Conservation (phyloP, 2,113 vertebrate genomes). For the Edolisoma coerulescens region DNA sequence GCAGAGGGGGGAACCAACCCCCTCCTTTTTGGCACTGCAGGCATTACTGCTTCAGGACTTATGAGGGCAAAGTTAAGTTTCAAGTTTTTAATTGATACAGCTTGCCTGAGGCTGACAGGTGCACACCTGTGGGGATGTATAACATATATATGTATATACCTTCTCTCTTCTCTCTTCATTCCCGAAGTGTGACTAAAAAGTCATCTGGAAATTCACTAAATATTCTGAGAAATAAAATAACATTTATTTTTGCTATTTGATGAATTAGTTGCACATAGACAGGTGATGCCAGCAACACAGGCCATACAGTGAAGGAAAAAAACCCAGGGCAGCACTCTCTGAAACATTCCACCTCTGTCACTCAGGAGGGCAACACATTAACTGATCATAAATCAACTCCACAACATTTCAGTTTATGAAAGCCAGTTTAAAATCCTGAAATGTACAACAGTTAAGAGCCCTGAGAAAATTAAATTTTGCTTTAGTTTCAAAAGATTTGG, state of each 20-base stretch:
- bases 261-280: background rate
- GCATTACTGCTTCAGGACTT: background rate
- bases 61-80: rapidly evolving
- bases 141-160: rapidly evolving
- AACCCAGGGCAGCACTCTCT: background rate
- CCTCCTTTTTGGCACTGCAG: background rate
- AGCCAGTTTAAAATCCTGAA: background rate
- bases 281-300: background rate
- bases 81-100: background rate
- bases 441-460: background rate
- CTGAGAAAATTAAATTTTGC: background rate
- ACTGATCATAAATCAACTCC: background rate
- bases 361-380: background rate
- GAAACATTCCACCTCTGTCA: background rate
- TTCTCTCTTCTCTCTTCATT: background rate
- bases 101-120: background rate
- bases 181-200: background rate
- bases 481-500: conserved; percentile 18
- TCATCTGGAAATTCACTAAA: background rate
- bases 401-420: background rate
- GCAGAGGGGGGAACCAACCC: background rate
- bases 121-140: background rate
- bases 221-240: background rate
- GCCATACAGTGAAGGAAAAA: background rate
- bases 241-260: background rate